Base-by-base conservation (phyloP, 2,888 invertebrate genomes). In the Erpobdella octoculata region DNA sequence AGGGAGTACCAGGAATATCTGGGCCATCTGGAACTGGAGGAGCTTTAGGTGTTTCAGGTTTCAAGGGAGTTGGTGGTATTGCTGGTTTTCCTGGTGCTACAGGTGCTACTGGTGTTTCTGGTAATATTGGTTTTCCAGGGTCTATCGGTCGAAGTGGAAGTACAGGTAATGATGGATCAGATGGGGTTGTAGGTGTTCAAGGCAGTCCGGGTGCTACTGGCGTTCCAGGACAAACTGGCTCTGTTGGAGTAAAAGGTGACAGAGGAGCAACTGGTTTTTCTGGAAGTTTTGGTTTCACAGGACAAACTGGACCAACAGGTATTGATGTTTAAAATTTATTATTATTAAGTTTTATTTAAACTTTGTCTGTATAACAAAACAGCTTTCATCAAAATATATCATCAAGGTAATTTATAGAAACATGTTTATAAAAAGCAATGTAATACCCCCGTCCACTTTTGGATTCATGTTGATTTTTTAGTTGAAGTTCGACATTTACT, bases 51-150 rank as follows among this genome's bases (percentile, higher is more conserved):
- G 8, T n/a, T 4, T 5, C 5, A n/a, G 74, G 74, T 64, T 31
- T 38, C 8, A n/a, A 65, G 35, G 74, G 73, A 12, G 70, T 59
- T 31, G 25, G 41, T 15, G 74, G 74, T 58, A 35, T 71, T 53
- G 33, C 46, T n/a, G 69, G 69, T 6, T 33, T n/a, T 18, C 6
- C 33, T 59, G 71, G 71, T 28, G 18, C 31, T 41, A 33, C n/a
- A 6, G 74, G 74, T 53, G 70, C 48, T 21, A 61, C 68, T 9
- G 74, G 74, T 41, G 36, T 59, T 21, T 41, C 70, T 35, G 74
- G 74, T 25, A n/a, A 53, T 21, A 59, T 71, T 36, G 74, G 74
- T 36, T 33, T n/a, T 21, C 15, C n/a, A 35, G 70, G 70, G 6
- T 21, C 38, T 35, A 65, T 41, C 2, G 69, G 69, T 21, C 18